Evolutionary conservation across 2,113 vertebrate species (phyloP), one percentile per base, ranked within the genome.

Genomic region (Lagopus leucura): DNA sequence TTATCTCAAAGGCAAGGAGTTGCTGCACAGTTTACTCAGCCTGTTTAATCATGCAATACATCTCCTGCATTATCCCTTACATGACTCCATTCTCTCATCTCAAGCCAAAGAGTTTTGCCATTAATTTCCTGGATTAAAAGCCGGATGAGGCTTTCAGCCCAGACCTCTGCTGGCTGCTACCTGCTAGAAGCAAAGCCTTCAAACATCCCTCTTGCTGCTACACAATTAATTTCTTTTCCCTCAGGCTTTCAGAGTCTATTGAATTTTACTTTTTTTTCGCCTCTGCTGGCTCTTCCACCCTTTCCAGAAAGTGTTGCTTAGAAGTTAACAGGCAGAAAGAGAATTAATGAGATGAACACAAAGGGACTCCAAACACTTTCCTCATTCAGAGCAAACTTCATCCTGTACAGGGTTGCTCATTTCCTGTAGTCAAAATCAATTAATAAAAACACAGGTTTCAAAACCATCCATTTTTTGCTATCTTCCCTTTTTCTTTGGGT

Each of bases 331-430:
- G 71, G 85, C 82, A 70, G 85, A 91, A 89, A 78, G 18, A 75
- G n/a, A 86, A 91, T 87, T 89, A 94, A 92, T 47, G 65, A 94
- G 92, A 76, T 10, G 84, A 91, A 87, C 75, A 75, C 42, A 89
- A 71, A 83, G 67, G 55, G 70, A n/a, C 71, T 93, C 79, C 86
- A 93, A 89, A 87, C 32, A 25, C 47, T n/a, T 75, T 82, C 66
- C 77, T 72, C 72, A 34, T 72, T 83, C 78, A 50, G 60, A 80
- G 57, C 66, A 88, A 94, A 79, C 86, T 60, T 64, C 85, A 45
- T 58, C 78, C 80, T 38, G 58, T 10, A 76, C 43, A 58, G 71
- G 27, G 71, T 20, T 82, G 71, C 70, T 87, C 61, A n/a, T 72
- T 86, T 91, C 82, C 92, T 40, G 13, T 27, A 67, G 82, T 69